These are phyloP conservation scores for Sphaeridia pumilis DNA, from an alignment of 2,888 invertebrate species.

Conservation along the genomic window DNA sequence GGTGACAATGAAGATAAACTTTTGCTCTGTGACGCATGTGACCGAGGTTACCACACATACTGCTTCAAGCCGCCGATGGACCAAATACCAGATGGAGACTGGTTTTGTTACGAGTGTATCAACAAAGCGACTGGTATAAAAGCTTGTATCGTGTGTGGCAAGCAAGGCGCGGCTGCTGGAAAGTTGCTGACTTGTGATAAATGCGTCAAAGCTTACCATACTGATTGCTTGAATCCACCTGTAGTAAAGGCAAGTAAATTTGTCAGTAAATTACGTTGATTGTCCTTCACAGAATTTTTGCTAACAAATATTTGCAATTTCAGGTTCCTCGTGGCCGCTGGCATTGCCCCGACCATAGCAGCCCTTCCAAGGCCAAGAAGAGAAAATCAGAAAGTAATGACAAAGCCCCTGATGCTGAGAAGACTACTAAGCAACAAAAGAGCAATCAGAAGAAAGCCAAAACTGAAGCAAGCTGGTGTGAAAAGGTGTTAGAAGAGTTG, in stretches of 20 bases:
- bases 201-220: slow-evolving; percentile 84
- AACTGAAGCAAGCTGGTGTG: slow-evolving; percentile 30
- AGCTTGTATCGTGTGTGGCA: slow-evolving; percentile 81
- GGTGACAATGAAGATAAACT: slow-evolving; percentile 94
- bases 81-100: slow-evolving; percentile 92
- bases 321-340: slow-evolving; percentile 71
- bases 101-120: slow-evolving; percentile 49
- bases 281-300: no score
- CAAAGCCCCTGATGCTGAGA: slow-evolving; percentile 13
- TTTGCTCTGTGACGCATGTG: slow-evolving; percentile 91
- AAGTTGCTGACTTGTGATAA: slow-evolving; percentile 75
- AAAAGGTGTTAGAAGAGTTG: slow-evolving; percentile 63
- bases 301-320: no score
- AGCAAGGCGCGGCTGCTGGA: slow-evolving; percentile 45
- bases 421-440: slow-evolving; percentile 15
- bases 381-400: slow-evolving; percentile 20
- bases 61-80: slow-evolving; percentile 97
- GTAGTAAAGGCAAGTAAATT: slow-evolving; percentile 51
- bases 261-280: no score
- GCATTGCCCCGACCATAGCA: slow-evolving; percentile 61
- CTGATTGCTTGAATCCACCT: slow-evolving; percentile 83
- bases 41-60: slow-evolving; percentile 96
- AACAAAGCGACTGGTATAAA: slow-evolving; percentile 62
- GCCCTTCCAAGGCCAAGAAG: slow-evolving; percentile 38
- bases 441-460: slow-evolving; percentile 25